Evolutionary conservation across 2,113 vertebrate species (phyloP), one percentile per base, ranked within the genome.

Genomic region (Pangasianodon hypophthalmus): DNA sequence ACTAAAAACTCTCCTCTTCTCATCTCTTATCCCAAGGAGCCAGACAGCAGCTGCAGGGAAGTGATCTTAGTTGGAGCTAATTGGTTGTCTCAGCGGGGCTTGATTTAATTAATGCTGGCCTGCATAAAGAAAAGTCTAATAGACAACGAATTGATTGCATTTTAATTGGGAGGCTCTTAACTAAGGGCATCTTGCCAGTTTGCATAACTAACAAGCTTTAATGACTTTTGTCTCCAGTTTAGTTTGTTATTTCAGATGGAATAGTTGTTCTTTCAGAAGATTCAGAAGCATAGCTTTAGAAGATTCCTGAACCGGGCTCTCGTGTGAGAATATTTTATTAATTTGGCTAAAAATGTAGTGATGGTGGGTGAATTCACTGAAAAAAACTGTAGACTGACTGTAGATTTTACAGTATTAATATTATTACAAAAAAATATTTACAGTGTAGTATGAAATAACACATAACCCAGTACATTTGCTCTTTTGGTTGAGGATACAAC

Each of bases 71-170:
- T 85, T 41, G 71, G 10, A 73, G 67, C 54, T 77, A 85, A 85
- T 85, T 89, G 71, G 83, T 52, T 3, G 13, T 85, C 88, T 26
- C 71, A 89, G 88, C 83, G 79, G 69, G 83, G 6, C 54, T 37
- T 48, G 11, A 6, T 79, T 89, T 85, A 85, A 89, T 85, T 89
- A 85, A 85, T 85, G 69, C 71, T 89, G 71, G 54, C 83, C 88
- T 79, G 24, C 56, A 52, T 64, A 85, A 29, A 60, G 14, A 46
- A 85, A 85, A 71, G 71, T 71, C 73, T 84, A 50, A 79, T 64
- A 89, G 84, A 89, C 83, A 85, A 89, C 44, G 37, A 79, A 84
- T 73, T 83, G 64, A 88, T 88, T 88, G 60, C 83, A 64, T 85
- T 89, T 89, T 85, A 89, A 89, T 85, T 85, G 54, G 83, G 32